These are phyloP conservation scores for Melitaea athalia DNA, from an alignment of 2,888 invertebrate genomes.

Conservation along the genomic window DNA sequence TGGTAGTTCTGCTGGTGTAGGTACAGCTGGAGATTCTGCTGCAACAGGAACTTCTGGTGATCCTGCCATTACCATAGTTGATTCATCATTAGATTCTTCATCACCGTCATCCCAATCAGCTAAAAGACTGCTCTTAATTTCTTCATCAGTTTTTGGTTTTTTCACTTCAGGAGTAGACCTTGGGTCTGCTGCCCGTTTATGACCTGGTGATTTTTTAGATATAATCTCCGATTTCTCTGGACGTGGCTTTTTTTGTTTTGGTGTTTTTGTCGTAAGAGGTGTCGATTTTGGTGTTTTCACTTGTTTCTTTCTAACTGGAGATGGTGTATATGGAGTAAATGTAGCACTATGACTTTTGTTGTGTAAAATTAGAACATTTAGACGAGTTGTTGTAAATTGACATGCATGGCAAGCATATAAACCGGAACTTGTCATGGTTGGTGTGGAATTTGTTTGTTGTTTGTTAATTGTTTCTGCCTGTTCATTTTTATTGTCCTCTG, in stretches of 20 bases:
- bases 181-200: slow-evolving; percentile 70
- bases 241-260: slow-evolving; percentile 59
- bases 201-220: slow-evolving; percentile 64
- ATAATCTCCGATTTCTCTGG: slow-evolving; percentile 62
- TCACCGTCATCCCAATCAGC: slow-evolving; percentile 90
- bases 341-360: slow-evolving; percentile 86
- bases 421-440: slow-evolving; percentile 59
- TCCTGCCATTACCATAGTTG: slow-evolving; percentile 53
- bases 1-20: slow-evolving; percentile 65
- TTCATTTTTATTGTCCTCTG: slow-evolving; percentile 38
- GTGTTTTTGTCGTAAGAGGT: slow-evolving; percentile 54
- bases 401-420: slow-evolving; percentile 85
- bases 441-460: slow-evolving; percentile 44
- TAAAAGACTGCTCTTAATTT: slow-evolving; percentile 86
- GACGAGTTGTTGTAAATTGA: slow-evolving; percentile 84
- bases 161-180: slow-evolving; percentile 60
- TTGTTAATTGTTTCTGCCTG: slow-evolving; percentile 37
- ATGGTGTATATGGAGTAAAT: slow-evolving; percentile 71
- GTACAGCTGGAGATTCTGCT: slow-evolving; percentile 66
- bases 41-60: slow-evolving; percentile 67
- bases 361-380: slow-evolving; percentile 89
- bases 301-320: slow-evolving; percentile 66
- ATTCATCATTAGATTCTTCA: slow-evolving; percentile 69
- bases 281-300: slow-evolving; percentile 54
- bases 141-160: slow-evolving; percentile 82